Evolutionary conservation across 1,140 invertebrate genomes (phyloP), one percentile per base, ranked within the genome.

Genomic region (Neodiprion fabricii): DNA sequence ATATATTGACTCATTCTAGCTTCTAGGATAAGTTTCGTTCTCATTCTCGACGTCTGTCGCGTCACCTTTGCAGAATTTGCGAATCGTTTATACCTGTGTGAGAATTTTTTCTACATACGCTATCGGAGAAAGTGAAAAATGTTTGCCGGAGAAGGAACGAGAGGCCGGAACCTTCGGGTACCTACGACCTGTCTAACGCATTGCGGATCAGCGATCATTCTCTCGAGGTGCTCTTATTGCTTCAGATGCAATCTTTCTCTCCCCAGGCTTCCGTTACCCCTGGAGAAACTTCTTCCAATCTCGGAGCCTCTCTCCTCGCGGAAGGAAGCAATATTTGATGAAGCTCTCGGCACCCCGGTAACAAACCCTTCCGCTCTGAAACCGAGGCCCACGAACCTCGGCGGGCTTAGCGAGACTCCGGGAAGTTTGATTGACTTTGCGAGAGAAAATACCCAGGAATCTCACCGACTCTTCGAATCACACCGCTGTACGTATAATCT

Each of bases 361-460:
- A 61, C 53, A 17, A 61, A 61, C n/a, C 53, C 53, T 61, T 61
- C 53, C 53, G 53, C n/a, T 61, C 53, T 61, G 53, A 61, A 17
- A 17, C 9, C 53, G 53, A 61, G 3, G 28, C 28, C 28, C 28
- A 40, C 28, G 28, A 40, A 61, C 53, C 11, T 61, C 53, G 53
- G 7, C 53, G 11, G n/a, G 53, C 53, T 61, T 61, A n/a, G 53
- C 53, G 53, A 61, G n/a, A 61, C 53, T 61, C 11, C 53, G 28
- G 2, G n/a, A 61, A 61, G 53, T 61, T 61, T 61, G 53, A 61
- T 61, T 17, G 53, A 61, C 53, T 61, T 61, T 12, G 28, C 28
- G 28, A 5, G 28, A 61, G 53, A 61, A 61, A 61, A 61, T 61
- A 61, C 11, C 7, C 28, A 40, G n/a, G 53, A 61, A 61, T 61